Evolutionary conservation across 2,113 vertebrate species (phyloP), one percentile per base, ranked within the genome.

Genomic region (Alectura lathami): DNA sequence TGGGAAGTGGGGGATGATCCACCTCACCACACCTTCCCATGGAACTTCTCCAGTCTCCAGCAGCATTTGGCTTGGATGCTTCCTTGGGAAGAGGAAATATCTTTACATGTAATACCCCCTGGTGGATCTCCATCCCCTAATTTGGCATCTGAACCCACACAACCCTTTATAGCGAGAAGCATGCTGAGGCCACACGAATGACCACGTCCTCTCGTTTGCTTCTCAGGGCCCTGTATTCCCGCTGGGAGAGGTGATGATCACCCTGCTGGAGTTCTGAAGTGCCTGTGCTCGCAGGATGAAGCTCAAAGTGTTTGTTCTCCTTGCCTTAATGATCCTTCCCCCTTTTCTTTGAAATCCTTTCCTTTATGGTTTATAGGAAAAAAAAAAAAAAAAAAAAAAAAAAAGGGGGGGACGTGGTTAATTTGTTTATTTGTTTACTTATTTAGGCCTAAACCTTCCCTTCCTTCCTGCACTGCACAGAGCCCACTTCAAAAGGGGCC

Each of bases 401-500:
- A 56, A 56, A 56, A n/a, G n/a, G n/a, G n/a, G n/a, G n/a, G n/a
- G n/a, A n/a, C n/a, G n/a, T n/a, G 27, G 80, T 93, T 48, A 5
- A 7, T 70, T 74, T 4, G 42, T 89, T 92, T 62, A 64, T 83
- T 83, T 86, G 67, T 76, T 83, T 90, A 66, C 87, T 90, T 96
- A 72, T 91, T 96, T 91, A 93, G 91, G 63, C 60, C 59, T 24
- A 75, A 26, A 29, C 47, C 60, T 92, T 86, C 34, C 56, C 62
- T 86, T 63, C 62, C 36, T 43, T 74, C 54, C 45, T 2, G 9
- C 47, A 8, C 6, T 10, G 29, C 67, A 53, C 5, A 48, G 63
- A 7, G 3, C 62, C 68, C 26, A 2, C 87, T 95, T 97, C 94
- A 96, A 88, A 95, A 64, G 83, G 32, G 66, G 79, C 47, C 67